A percentile compares a stretch with the other conserved stretches of the same genome.
Evolutionary conservation across 2,113 vertebrate genomes (phyloP).

Genomic region (Phaetusa simplex): DNA sequence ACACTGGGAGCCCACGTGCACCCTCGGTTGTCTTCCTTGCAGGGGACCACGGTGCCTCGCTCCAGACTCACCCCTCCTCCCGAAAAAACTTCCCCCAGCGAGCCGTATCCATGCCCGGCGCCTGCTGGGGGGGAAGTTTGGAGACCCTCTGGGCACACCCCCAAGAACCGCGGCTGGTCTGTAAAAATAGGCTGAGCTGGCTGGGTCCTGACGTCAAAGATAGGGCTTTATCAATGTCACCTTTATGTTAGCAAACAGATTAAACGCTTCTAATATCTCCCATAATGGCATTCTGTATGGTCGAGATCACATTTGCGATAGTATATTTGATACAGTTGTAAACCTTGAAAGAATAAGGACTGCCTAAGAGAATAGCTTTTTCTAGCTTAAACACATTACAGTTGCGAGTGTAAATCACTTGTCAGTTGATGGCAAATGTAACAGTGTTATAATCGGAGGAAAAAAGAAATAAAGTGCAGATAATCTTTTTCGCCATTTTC

Average conservation of each 20-base stretch:
- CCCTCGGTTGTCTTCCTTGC: no score
- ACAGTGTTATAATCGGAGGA: conserved; percentile 88
- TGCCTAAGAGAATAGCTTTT: conserved; percentile 86
- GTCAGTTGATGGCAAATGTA: conserved; percentile 91
- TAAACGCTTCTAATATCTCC: conserved; percentile 79
- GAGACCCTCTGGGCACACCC: not conserved
- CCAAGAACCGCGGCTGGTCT: not conserved
- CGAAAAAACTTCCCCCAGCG: accelerated
- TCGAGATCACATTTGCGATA: conserved; percentile 89
- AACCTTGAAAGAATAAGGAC: conserved; percentile 83
- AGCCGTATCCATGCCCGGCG: accelerated
- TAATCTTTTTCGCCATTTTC: conserved; percentile 95
- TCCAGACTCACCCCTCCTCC: no score
- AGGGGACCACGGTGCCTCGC: accelerated
- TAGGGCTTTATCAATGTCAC: conserved; percentile 86
- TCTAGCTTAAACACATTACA: conserved; percentile 85
- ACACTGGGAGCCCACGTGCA: accelerated
- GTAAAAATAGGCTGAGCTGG: conserved; percentile 16
- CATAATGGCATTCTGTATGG: conserved; percentile 81
- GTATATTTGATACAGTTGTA: conserved; percentile 89
- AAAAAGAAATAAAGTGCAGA: conserved; percentile 90
- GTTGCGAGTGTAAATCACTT: conserved; percentile 96
- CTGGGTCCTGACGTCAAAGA: conserved; percentile 69
- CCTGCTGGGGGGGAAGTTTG: not conserved
- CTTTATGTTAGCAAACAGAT: conserved; percentile 85